These are phyloP conservation scores for Gadus chalcogrammus DNA, from an alignment of 2,113 vertebrate genomes.

Conservation along the genomic window DNA sequence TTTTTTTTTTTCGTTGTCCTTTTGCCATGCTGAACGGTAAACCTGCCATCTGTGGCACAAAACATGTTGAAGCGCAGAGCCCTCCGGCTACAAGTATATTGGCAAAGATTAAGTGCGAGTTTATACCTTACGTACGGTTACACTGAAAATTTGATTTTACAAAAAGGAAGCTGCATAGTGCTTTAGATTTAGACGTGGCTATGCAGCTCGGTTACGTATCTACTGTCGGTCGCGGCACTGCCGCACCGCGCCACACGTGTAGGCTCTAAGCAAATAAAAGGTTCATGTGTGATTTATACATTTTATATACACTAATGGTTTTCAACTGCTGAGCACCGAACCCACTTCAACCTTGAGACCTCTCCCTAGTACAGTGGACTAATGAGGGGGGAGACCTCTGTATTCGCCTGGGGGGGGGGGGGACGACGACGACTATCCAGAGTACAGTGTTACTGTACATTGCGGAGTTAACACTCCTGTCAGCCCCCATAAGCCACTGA, in stretches of 20 bases:
- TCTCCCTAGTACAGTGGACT: conserved; percentile 15
- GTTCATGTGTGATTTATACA: conserved; percentile 42
- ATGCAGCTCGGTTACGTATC: conserved; percentile 41
- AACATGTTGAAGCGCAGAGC: conserved; percentile 9
- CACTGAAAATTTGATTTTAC: conserved; percentile 20
- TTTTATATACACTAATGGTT: conserved; percentile 45
- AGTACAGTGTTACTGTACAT: conserved; percentile 1
- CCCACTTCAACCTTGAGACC: neutral
- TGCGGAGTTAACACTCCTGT: conserved; percentile 8
- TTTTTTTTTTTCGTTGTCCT: conserved; percentile 6
- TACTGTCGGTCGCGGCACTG: conserved; percentile 32
- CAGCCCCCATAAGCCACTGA: neutral
- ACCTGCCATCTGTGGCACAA: conserved; percentile 44
- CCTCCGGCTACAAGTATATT: conserved; percentile 31
- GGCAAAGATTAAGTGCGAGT: conserved; percentile 36
- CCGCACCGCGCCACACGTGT: conserved; percentile 14
- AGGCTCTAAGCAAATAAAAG: conserved; percentile 34
- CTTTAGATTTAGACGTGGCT: conserved; percentile 23
- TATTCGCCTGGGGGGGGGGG: neutral
- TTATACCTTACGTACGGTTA: conserved; percentile 20
- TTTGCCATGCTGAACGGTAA: conserved; percentile 1
- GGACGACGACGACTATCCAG: neutral
- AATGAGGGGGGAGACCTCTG: neutral
- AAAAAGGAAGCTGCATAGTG: conserved; percentile 51
- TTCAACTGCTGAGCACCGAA: conserved; percentile 9